A percentile compares a stretch with the other conserved stretches of the same genome.
These are phyloP conservation scores for Phrynocephalus vlangalii DNA, from an alignment of 2,797 vertebrate genomes.

Conservation along the genomic window DNA sequence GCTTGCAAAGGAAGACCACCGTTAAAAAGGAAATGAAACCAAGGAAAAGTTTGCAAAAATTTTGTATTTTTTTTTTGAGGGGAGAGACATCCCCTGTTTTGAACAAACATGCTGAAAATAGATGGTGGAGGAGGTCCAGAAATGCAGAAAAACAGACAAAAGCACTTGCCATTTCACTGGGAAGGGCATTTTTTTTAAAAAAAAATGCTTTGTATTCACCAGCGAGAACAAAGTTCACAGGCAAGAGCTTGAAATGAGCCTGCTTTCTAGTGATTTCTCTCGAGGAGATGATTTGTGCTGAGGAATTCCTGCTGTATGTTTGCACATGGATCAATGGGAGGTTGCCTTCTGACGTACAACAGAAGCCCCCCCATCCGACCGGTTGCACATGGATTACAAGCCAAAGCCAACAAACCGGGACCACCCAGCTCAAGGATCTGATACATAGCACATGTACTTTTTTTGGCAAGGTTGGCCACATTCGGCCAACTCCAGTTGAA, in stretches of 20 bases:
- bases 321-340: slow-evolving; percentile 20
- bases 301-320: slow-evolving; percentile 46
- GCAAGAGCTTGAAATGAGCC: not conserved
- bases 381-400: slow-evolving; percentile 53
- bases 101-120: too few species aligned
- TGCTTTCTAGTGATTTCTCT: not conserved
- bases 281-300: slow-evolving; percentile 43
- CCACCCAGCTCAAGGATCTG: slow-evolving; percentile 50
- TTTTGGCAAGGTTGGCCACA: slow-evolving; percentile 23
- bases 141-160: not conserved
- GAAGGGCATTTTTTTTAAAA: not conserved
- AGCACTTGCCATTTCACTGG: not conserved
- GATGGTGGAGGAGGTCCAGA: too few species aligned
- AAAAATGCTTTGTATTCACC: not conserved
- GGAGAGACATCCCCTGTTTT: too few species aligned
- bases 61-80: too few species aligned
- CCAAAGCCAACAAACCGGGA: slow-evolving; percentile 55
- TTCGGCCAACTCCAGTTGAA: not conserved
- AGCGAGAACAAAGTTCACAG: not conserved
- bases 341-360: slow-evolving; percentile 61
- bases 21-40: too few species aligned
- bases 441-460: slow-evolving; percentile 34
- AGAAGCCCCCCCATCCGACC: slow-evolving; percentile 16
- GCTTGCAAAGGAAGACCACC: too few species aligned
- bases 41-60: too few species aligned